A percentile compares a stretch with the other conserved stretches of the same genome.
Conservation (phyloP, 2,888 invertebrate genomes). For the Brachylomia viminalis region DNA sequence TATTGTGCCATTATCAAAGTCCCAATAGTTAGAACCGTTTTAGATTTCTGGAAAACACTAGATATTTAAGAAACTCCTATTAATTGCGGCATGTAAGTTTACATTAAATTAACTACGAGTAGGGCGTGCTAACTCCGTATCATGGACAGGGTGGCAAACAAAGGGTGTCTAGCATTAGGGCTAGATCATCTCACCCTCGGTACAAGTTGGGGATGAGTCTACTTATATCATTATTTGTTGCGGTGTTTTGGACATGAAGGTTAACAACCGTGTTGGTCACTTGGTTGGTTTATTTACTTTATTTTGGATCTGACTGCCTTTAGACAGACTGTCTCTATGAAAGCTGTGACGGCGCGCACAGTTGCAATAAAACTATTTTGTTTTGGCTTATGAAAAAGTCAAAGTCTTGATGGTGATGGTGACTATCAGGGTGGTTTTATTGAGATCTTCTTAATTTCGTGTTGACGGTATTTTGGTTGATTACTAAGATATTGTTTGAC, state of each 20-base stretch:
- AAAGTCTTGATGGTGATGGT: neutral
- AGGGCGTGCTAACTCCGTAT: slow-evolving; percentile 46
- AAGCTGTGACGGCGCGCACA: neutral
- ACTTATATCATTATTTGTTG: slow-evolving; percentile 33
- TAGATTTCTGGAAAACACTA: neutral
- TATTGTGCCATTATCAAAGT: neutral
- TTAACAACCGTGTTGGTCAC: neutral
- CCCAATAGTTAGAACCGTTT: neutral
- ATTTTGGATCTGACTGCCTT: neutral
- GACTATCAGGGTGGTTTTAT: neutral
- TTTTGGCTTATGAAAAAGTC: neutral
- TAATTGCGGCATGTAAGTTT: slow-evolving; percentile 31
- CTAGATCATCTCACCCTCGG: slow-evolving; percentile 47
- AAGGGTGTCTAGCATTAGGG: slow-evolving; percentile 40
- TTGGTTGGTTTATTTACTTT: neutral
- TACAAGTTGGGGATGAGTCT: slow-evolving; percentile 19
- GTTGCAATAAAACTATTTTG: neutral
- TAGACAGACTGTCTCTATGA: neutral
- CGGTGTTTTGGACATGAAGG: slow-evolving; percentile 13
- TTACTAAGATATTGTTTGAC: too few relatives aligned
- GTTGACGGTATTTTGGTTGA: too few relatives aligned
- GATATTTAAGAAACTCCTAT: neutral
- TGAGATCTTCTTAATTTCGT: neutral
- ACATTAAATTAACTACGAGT: slow-evolving; percentile 31
- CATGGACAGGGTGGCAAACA: slow-evolving; percentile 48